Conservation (phyloP, 30 jellyfish, hydroid and myxozoan species). For the Aurelia coerulea region DNA sequence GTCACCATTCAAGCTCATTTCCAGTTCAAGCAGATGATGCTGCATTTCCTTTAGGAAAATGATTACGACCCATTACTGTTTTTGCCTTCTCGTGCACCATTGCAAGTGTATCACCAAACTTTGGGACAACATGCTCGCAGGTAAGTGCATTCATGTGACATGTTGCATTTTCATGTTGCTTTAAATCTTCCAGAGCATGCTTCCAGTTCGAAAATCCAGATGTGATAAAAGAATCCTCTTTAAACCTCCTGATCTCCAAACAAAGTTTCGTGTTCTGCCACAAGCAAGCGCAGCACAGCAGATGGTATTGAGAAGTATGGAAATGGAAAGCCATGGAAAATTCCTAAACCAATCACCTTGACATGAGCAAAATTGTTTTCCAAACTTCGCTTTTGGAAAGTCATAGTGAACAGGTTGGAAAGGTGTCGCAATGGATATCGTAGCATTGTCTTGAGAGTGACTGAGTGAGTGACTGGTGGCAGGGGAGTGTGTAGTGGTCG, state of each 20-base stretch:
- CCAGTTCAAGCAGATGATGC: too few species aligned
- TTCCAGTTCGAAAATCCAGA: slow-evolving; percentile 66
- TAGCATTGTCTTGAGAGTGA: too few species aligned
- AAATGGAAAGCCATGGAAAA: slow-evolving; percentile 61
- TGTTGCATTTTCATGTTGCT: slow-evolving; percentile 30
- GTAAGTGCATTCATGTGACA: slow-evolving; percentile 59
- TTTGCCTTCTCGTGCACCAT: slow-evolving; percentile 40
- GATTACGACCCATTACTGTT: slow-evolving; percentile 34
- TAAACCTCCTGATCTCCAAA: not conserved
- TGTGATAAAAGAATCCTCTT: slow-evolving; percentile 26
- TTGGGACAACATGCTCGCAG: slow-evolving; percentile 44
- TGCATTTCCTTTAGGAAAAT: too few species aligned
- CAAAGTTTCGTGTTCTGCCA: not conserved
- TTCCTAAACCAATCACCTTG: slow-evolving; percentile 33
- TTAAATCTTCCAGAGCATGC: slow-evolving; percentile 35
- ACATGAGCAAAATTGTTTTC: slow-evolving; percentile 23
- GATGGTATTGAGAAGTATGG: slow-evolving; percentile 19
- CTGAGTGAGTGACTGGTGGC: too few species aligned
- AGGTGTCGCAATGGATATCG: not conserved
- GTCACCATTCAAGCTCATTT: too few species aligned
- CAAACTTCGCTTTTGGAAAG: slow-evolving; percentile 15
- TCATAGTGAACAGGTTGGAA: slow-evolving; percentile 27
- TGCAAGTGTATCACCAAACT: slow-evolving; percentile 38
- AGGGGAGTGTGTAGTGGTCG: too few species aligned
- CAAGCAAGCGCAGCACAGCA: slow-evolving; percentile 19